These are phyloP conservation scores for Lutraria rhynchaena DNA, from an alignment of 1,140 invertebrate genomes.

Conservation along the genomic window DNA sequence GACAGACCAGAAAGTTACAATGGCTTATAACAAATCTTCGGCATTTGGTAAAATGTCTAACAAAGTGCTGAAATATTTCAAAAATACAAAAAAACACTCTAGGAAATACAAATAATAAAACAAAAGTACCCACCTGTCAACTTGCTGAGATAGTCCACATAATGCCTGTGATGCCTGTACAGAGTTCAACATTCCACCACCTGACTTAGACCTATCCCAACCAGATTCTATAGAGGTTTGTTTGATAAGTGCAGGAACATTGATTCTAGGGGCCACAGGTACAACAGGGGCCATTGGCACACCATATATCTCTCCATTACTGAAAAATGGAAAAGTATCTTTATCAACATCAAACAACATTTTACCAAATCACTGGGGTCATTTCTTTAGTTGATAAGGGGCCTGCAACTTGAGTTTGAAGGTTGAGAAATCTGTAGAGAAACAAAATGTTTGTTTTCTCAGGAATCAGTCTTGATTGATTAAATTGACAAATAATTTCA, in stretches of 20 bases:
- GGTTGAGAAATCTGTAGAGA: too few relatives aligned
- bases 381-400: neutral
- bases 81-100: too few relatives aligned
- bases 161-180: slow-evolving; percentile 93
- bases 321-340: slow-evolving; percentile 25
- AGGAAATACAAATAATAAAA: too few relatives aligned
- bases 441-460: too few relatives aligned
- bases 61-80: too few relatives aligned
- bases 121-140: slow-evolving; percentile 88
- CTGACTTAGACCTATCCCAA: slow-evolving; percentile 77
- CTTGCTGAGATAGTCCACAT: slow-evolving; percentile 92
- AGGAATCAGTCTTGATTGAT: too few relatives aligned
- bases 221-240: slow-evolving; percentile 84
- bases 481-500: too few relatives aligned
- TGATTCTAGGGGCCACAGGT: slow-evolving; percentile 79
- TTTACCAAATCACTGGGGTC: neutral
- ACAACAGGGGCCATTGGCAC: slow-evolving; percentile 68
- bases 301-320: slow-evolving; percentile 64
- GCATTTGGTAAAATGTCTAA: too few relatives aligned
- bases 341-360: neutral
- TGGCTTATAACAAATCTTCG: too few relatives aligned
- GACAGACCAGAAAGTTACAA: too few relatives aligned
- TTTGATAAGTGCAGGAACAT: slow-evolving; percentile 86
- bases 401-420: too few relatives aligned
- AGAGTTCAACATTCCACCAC: slow-evolving; percentile 88